These are phyloP conservation scores for Sphenopsis melanotis DNA, from an alignment of 2,797 vertebrate genomes.

Conservation along the genomic window DNA sequence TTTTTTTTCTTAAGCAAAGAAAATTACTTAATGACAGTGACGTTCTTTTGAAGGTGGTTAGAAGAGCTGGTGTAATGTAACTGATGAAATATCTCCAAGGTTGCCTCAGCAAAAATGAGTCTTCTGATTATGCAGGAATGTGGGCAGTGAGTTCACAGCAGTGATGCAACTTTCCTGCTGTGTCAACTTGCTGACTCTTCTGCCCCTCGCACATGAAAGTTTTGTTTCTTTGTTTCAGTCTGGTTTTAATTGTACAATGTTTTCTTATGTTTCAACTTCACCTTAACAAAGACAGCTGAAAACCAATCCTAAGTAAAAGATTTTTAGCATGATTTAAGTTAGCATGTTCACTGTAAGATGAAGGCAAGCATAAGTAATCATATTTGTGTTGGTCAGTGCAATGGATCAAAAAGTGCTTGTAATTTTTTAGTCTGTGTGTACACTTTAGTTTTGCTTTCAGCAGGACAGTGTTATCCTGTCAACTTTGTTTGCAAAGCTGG, in stretches of 20 bases:
- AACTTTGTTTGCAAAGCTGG: not conserved
- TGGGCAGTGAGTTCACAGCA: not conserved
- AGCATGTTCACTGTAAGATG: not conserved
- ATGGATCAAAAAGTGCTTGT: not conserved
- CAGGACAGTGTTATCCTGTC: not conserved
- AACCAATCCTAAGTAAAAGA: not conserved
- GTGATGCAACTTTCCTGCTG: not conserved
- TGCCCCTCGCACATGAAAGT: not conserved
- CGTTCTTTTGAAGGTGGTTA: not conserved
- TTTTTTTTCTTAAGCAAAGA: not conserved
- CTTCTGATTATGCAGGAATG: slow-evolving; percentile 22
- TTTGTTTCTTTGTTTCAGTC: not conserved
- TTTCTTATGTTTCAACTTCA: not conserved
- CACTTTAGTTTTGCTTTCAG: not conserved
- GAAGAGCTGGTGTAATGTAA: not conserved
- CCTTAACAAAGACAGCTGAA: not conserved
- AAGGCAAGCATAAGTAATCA: not conserved
- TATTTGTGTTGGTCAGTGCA: not conserved
- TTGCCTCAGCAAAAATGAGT: slow-evolving; percentile 41
- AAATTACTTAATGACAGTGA: not conserved
- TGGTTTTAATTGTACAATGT: not conserved
- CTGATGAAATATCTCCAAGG: not conserved
- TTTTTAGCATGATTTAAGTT: not conserved
- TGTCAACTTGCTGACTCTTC: not conserved
- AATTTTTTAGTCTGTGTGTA: not conserved